Conservation (phyloP, 1,140 invertebrate species). For the Drosophila sproati region DNA sequence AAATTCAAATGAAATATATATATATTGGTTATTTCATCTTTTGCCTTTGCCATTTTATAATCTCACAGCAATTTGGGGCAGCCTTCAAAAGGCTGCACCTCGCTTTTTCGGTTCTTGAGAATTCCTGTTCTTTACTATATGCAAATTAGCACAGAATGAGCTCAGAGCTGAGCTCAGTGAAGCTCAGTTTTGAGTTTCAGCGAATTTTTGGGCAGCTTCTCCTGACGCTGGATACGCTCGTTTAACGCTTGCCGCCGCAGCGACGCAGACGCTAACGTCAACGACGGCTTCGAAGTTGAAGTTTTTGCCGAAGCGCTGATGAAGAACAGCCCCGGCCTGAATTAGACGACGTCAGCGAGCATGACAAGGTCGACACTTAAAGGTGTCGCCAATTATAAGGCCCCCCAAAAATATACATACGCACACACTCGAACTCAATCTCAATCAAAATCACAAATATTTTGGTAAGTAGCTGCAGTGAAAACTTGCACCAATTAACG, state of each 20-base stretch:
- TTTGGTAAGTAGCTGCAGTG: conserved; percentile 50
- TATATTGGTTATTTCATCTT: conserved; percentile 8
- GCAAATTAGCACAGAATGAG: conserved; percentile 61
- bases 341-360: conserved; percentile 79
- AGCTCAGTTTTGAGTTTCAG: conserved; percentile 7
- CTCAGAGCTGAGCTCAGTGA: conserved; percentile 45
- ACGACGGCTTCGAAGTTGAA: conserved; percentile 7
- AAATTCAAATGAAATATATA: neutral
- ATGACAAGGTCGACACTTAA: conserved; percentile 81
- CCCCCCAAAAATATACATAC: conserved; percentile 32
- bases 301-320: conserved; percentile 67
- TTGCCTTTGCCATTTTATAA: conserved; percentile 12
- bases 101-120: conserved; percentile 50
- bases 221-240: conserved; percentile 24
- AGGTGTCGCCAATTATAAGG: conserved; percentile 77
- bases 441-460: neutral
- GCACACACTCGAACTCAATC: neutral
- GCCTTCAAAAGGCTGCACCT: conserved; percentile 40
- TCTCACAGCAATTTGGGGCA: conserved; percentile 9
- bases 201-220: conserved; percentile 36
- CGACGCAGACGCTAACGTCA: conserved; percentile 7
- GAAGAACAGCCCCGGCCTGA: conserved; percentile 81
- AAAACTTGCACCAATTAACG: conserved; percentile 79
- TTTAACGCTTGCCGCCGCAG: conserved; percentile 8
- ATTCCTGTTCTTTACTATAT: conserved; percentile 58